Evolutionary conservation across 2,113 vertebrate species (phyloP).

Genomic region (Notarius quadriscutis): DNA sequence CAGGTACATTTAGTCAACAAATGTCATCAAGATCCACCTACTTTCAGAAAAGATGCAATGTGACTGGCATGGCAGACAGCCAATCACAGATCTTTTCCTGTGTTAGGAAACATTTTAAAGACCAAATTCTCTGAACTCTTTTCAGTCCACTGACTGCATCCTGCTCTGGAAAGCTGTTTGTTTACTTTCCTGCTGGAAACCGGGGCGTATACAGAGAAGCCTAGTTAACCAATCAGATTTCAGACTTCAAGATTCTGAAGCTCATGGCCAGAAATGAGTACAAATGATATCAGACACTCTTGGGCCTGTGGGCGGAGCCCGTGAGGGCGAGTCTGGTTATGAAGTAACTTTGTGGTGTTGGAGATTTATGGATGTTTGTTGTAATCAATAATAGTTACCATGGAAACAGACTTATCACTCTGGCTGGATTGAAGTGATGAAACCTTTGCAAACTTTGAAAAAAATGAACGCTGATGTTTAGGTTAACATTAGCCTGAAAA

Average conservation of each 20-base stretch:
- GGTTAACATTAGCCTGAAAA: not conserved
- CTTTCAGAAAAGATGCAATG: not conserved
- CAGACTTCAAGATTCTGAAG: not conserved
- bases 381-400: not conserved
- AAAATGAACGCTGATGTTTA: not conserved
- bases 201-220: not conserved
- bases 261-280: not conserved
- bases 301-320: not conserved
- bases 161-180: not conserved
- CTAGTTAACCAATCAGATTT: not conserved
- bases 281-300: no score
- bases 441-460: not conserved
- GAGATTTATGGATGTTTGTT: not conserved
- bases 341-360: not conserved
- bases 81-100: not conserved
- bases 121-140: not conserved
- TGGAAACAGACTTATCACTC: not conserved
- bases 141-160: not conserved
- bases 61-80: not conserved
- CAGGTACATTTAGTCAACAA: not conserved
- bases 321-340: not conserved
- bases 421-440: not conserved
- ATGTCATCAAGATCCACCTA: not conserved
- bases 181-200: not conserved
- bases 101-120: not conserved